These are phyloP conservation scores for Saccostrea glomerata DNA, from an alignment of 1,140 invertebrate genomes.

Conservation along the genomic window DNA sequence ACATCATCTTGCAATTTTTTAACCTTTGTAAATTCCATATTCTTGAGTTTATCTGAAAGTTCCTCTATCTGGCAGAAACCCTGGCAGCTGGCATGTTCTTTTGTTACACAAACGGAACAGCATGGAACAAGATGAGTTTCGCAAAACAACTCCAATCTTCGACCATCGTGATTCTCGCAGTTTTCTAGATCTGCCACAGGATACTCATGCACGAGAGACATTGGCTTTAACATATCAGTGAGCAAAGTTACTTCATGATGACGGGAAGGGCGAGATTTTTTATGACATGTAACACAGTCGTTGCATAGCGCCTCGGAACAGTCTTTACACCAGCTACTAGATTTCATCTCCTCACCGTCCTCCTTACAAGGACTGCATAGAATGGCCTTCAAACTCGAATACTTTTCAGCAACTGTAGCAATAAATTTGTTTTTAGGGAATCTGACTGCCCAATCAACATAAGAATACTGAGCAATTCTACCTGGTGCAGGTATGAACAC, in stretches of 20 bases:
- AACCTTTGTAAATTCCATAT: neutral
- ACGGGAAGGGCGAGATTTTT: neutral
- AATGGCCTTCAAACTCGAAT: neutral
- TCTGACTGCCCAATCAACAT: neutral
- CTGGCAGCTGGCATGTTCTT: neutral
- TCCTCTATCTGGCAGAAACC: neutral
- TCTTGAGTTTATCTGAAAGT: neutral
- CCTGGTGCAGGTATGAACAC: neutral
- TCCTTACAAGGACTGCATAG: neutral
- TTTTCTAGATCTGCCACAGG: neutral
- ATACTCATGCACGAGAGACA: neutral
- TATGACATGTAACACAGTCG: neutral
- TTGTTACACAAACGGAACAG: neutral
- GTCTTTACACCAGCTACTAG: neutral
- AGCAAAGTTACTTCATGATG: neutral
- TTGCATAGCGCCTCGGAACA: neutral
- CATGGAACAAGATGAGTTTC: neutral
- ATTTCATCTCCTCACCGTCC: neutral
- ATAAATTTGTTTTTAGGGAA: conserved; percentile 1
- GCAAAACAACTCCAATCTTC: neutral
- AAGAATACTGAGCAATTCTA: neutral
- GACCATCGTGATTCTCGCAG: neutral
- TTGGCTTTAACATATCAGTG: neutral
- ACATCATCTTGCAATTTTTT: neutral
- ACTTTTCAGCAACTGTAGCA: neutral